Conservation (phyloP, 1,140 invertebrate species). For the Pogonus chalceus region DNA sequence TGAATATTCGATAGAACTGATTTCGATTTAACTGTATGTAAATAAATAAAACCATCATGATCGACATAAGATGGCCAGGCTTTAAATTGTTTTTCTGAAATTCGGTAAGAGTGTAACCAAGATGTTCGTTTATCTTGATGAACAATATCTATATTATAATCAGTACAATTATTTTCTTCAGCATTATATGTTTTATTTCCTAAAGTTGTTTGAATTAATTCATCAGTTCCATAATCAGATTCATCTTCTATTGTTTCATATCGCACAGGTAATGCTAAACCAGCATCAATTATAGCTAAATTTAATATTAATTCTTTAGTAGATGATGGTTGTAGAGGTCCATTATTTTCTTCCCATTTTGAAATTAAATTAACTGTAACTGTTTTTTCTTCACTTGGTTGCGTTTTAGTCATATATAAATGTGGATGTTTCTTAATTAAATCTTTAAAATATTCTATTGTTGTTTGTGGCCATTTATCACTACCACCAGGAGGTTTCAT, state of each 20-base stretch:
- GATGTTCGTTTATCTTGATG: not conserved
- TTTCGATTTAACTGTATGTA: conserved; percentile 39
- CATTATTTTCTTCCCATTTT: not conserved
- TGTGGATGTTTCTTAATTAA: conserved; percentile 12
- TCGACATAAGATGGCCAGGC: conserved; percentile 46
- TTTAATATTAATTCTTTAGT: not conserved
- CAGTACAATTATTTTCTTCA: conserved; percentile 11
- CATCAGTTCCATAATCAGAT: conserved; percentile 5
- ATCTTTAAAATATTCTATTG: conserved; percentile 19
- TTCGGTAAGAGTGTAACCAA: conserved; percentile 32
- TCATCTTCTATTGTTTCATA: conserved; percentile 1
- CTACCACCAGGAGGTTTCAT: conserved; percentile 20
- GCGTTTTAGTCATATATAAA: conserved; percentile 15
- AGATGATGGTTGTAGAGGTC: not conserved
- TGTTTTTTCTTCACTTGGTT: conserved; percentile 9
- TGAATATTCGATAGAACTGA: conserved; percentile 40
- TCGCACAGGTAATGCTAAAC: not conserved
- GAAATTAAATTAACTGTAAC: not conserved
- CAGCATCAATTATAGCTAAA: not conserved
- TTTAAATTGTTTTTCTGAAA: conserved; percentile 36
- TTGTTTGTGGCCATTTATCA: conserved; percentile 17
- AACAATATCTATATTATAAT: conserved; percentile 20
- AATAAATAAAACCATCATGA: conserved; percentile 41
- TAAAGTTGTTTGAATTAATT: conserved; percentile 16
- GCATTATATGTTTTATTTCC: conserved; percentile 10